phyloP scores from a whole-genome alignment of 2,113 vertebrate species.

The Vulpes ferrilata region DNA sequence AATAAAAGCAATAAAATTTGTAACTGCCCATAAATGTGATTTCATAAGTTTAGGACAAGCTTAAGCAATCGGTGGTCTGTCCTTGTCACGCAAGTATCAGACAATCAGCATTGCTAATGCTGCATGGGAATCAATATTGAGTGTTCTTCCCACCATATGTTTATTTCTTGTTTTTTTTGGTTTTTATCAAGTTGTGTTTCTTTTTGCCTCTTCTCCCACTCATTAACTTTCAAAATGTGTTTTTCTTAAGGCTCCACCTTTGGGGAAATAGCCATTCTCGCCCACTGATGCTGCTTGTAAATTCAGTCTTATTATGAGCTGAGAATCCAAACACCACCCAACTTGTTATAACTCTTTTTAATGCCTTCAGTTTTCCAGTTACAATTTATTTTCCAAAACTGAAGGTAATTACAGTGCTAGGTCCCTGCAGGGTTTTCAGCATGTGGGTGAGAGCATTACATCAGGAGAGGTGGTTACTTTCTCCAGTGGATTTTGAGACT shows the following conservation, averaged over 20 bases:
- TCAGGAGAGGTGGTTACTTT: background rate
- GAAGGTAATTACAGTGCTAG: background rate
- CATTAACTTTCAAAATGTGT: slow-evolving; percentile 55
- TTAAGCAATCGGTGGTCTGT: background rate
- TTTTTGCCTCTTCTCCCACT: background rate
- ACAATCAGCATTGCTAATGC: too few relatives aligned
- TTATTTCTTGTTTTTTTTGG: background rate
- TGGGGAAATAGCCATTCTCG: background rate
- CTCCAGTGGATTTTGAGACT: background rate
- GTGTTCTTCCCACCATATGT: background rate
- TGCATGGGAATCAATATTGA: background rate
- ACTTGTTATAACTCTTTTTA: slow-evolving; percentile 14
- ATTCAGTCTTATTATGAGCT: background rate
- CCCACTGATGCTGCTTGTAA: background rate
- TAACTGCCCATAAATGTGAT: background rate
- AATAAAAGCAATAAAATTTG: slow-evolving; percentile 6
- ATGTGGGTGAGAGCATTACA: background rate
- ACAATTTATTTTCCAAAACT: background rate
- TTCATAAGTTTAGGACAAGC: background rate
- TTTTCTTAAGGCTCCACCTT: slow-evolving; percentile 26
- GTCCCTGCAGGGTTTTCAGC: background rate
- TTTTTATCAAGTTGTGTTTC: background rate
- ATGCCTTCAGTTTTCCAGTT: background rate
- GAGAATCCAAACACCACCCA: background rate
- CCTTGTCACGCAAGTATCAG: background rate